Conservation (phyloP, 1,140 invertebrate species). For the Drosophila bocki region DNA sequence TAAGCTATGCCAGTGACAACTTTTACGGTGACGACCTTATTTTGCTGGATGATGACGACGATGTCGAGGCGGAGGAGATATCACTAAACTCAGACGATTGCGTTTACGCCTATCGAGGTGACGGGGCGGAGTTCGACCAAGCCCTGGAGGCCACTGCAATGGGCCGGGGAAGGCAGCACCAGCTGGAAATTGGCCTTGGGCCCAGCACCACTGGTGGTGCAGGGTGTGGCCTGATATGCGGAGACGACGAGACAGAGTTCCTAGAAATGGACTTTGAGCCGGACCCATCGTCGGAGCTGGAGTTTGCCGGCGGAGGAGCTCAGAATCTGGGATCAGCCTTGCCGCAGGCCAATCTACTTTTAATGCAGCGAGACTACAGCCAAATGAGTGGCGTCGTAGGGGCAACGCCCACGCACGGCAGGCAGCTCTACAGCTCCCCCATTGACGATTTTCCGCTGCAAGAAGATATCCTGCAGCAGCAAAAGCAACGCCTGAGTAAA, state of each 20-base stretch:
- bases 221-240: constrained; percentile 11
- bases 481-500: constrained; percentile 62
- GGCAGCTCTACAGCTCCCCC: constrained; percentile 74
- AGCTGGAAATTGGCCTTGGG: constrained; percentile 48
- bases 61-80: constrained; percentile 77
- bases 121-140: constrained; percentile 72
- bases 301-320: constrained; percentile 47
- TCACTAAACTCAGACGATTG: constrained; percentile 82
- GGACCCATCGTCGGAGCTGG: constrained; percentile 76
- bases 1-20: constrained; percentile 79
- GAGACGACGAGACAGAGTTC: constrained; percentile 81
- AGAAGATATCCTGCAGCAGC: constrained; percentile 64
- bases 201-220: constrained; percentile 15
- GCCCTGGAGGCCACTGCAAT: constrained; percentile 42
- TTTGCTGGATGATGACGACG: constrained; percentile 71
- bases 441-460: constrained; percentile 71
- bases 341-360: constrained; percentile 60
- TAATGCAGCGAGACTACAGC: constrained; percentile 77
- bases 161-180: constrained; percentile 55
- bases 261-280: constrained; percentile 84
- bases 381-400: constrained; percentile 60
- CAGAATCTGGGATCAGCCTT: constrained; percentile 24
- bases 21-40: constrained; percentile 79
- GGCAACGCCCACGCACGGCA: constrained; percentile 35
- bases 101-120: constrained; percentile 81